These are phyloP conservation scores for Ischnura elegans DNA, from an alignment of 2,888 invertebrate genomes.

Conservation along the genomic window DNA sequence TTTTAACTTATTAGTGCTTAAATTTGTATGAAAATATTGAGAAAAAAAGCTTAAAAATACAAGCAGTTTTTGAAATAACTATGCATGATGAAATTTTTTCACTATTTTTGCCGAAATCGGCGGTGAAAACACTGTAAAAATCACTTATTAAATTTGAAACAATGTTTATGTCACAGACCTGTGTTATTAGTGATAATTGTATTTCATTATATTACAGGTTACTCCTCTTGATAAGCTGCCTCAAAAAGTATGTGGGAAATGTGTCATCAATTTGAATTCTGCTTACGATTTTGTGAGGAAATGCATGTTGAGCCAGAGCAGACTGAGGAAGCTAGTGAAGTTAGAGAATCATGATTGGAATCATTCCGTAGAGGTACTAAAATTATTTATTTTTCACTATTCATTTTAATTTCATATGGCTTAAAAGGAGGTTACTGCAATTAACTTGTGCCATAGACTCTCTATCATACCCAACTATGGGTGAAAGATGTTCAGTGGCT, in stretches of 20 bases:
- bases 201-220: background rate
- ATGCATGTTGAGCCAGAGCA: slow-evolving; percentile 25
- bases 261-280: slow-evolving; percentile 21
- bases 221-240: slow-evolving; percentile 7
- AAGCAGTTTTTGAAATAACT: too few relatives aligned
- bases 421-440: background rate
- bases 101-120: too few relatives aligned
- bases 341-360: background rate
- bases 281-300: background rate
- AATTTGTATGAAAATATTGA: too few relatives aligned
- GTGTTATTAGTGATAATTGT: too few relatives aligned
- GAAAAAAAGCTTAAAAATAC: too few relatives aligned
- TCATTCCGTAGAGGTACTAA: background rate
- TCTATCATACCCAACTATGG: too few relatives aligned
- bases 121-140: background rate
- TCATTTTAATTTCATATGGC: background rate
- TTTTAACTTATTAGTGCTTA: too few relatives aligned
- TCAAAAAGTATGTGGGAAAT: slow-evolving; percentile 20
- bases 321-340: slow-evolving; percentile 1
- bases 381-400: background rate
- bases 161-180: too few relatives aligned
- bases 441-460: too few relatives aligned
- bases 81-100: too few relatives aligned
- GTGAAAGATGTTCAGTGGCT: too few relatives aligned
- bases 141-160: slow-evolving; percentile 49